Conservation (phyloP, 1,140 invertebrate species). For the Venustaconcha ellipsiformis region DNA sequence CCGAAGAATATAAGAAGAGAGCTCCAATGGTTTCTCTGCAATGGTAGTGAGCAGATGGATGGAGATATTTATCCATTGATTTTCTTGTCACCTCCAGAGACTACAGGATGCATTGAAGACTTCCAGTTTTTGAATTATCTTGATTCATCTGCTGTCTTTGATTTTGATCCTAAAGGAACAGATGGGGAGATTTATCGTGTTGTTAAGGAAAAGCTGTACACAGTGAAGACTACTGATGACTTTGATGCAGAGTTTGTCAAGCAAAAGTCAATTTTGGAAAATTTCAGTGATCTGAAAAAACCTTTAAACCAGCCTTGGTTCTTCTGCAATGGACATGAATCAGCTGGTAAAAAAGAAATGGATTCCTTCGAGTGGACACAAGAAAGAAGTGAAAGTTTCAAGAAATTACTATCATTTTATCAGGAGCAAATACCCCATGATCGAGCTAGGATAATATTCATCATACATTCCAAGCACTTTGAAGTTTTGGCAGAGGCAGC, state of each 20-base stretch:
- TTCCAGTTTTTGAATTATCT: slow-evolving; percentile 22
- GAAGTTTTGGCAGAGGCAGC: slow-evolving; percentile 40
- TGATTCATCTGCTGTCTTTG: slow-evolving; percentile 22
- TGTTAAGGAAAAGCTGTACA: slow-evolving; percentile 15
- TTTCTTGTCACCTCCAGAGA: slow-evolving; percentile 16
- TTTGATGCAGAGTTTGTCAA: slow-evolving; percentile 14
- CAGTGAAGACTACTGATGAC: slow-evolving; percentile 20
- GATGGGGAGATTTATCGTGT: slow-evolving; percentile 21
- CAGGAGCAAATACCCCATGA: slow-evolving; percentile 25
- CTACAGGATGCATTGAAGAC: slow-evolving; percentile 4
- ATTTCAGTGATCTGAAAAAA: slow-evolving; percentile 7
- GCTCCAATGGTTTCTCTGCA: slow-evolving; percentile 13
- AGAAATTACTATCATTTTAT: too few species aligned
- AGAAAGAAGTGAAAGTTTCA: too few species aligned
- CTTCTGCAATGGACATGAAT: slow-evolving; percentile 34
- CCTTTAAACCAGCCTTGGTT: slow-evolving; percentile 20
- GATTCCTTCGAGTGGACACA: too few species aligned
- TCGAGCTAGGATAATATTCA: slow-evolving; percentile 39
- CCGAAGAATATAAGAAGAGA: too few species aligned
- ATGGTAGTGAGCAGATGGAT: slow-evolving; percentile 16
- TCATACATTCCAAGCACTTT: slow-evolving; percentile 36
- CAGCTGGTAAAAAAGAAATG: too few species aligned
- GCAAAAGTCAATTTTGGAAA: background rate
- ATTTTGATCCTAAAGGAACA: slow-evolving; percentile 29
- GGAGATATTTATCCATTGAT: slow-evolving; percentile 9